These are phyloP conservation scores for Prietella phreatophila DNA, from an alignment of 2,113 vertebrate species.

Conservation along the genomic window DNA sequence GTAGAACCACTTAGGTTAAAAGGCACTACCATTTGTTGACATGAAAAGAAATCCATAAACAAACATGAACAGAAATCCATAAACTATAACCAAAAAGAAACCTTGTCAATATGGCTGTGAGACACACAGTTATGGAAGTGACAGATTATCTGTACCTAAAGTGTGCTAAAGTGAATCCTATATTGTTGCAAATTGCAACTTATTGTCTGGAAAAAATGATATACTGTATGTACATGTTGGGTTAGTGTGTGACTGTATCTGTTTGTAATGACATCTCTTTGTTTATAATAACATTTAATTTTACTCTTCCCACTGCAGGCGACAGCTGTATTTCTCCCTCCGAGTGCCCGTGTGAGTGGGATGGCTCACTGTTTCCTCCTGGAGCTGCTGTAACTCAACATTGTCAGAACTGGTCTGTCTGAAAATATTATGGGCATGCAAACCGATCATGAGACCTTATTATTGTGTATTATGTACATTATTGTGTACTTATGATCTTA, in stretches of 20 bases:
- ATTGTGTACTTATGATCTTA: background rate
- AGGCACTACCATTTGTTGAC: no score
- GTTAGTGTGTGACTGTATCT: background rate
- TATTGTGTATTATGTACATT: no score
- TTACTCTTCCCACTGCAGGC: conserved; percentile 59
- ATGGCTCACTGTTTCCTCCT: conserved; percentile 75
- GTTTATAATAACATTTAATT: background rate
- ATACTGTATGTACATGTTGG: background rate
- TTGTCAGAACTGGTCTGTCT: conserved; percentile 86
- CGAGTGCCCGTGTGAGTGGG: conserved; percentile 82
- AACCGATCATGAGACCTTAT: background rate
- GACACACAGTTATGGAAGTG: background rate
- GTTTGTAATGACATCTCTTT: background rate
- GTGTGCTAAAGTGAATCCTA: background rate
- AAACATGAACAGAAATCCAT: background rate
- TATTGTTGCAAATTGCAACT: background rate
- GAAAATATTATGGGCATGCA: background rate
- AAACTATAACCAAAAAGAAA: background rate
- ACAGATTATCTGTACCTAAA: background rate
- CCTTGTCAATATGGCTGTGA: background rate
- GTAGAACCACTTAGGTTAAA: no score
- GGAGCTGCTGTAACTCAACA: conserved; percentile 70
- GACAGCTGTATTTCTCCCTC: conserved; percentile 70
- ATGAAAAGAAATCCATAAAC: no score
- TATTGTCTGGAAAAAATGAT: background rate